Evolutionary conservation across 2,888 invertebrate species (phyloP), one percentile per base, ranked within the genome.

Genomic region (Cataglyphis cursor): DNA sequence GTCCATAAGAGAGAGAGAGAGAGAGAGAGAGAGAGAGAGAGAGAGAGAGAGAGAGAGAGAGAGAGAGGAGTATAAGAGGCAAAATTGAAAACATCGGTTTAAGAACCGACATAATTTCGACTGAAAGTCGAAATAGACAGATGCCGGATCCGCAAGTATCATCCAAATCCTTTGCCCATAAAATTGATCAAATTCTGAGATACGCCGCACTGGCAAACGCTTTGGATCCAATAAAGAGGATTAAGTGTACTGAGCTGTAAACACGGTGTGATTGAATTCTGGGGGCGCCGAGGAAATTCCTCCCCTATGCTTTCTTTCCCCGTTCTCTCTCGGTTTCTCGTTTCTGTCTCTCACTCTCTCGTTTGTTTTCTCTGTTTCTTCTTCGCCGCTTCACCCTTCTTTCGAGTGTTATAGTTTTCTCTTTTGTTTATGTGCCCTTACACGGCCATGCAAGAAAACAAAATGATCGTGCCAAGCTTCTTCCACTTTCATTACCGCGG

Each of bases 201-300:
- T 88, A 88, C 88, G 82, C 87, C 86, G 89, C 82, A 86, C 86
- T 82, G 86, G 87, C 88, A 87, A 90, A 90, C 87, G 87, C 89
- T 90, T 90, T 90, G 89, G 89, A 90, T 93, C 90, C 92, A 92
- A 92, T 92, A 93, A 93, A 93, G 90, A 90, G 92, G 91, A 93
- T 94, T 92, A 91, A 92, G 92, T 91, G 90, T 92, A 91, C 91
- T 90, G 91, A 91, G 91, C 91, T 92, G 93, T 93, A 93, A 93
- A 92, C 90, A 91, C 87, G 90, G 90, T 91, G 92, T 92, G 93
- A 93, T 93, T 92, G 91, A 92, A 93, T 93, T 90, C 90, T 89
- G 91, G 88, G 91, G 90, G 89, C 84, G 89, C 87, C 86, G 89
- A 87, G 86, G 88, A 87, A 84, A 85, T 88, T 80, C 73, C 82